A percentile compares a stretch with the other conserved stretches of the same genome.
phyloP scores from a whole-genome alignment of 2,888 invertebrate species.

The Aquatica leii region DNA sequence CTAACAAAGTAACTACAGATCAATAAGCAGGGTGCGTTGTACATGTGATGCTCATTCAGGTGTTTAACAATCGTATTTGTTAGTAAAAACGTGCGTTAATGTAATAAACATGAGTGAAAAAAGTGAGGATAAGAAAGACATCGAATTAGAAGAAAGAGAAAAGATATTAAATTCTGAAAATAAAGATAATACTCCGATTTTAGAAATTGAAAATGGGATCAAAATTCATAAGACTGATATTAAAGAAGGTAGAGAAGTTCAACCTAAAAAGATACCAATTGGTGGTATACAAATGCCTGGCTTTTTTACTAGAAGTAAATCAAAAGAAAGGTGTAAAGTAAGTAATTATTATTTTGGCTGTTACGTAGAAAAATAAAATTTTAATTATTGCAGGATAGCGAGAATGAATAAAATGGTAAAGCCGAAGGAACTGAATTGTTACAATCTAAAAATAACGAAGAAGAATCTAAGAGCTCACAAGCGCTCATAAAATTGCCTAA shows the following conservation, averaged over 20 bases:
- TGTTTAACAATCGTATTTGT: slow-evolving; percentile 2
- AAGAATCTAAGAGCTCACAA: slow-evolving; percentile 55
- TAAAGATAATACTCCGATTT: slow-evolving; percentile 58
- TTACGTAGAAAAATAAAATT: too few species aligned
- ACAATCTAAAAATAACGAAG: slow-evolving; percentile 51
- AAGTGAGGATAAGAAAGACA: slow-evolving; percentile 71
- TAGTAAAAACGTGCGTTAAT: neutral
- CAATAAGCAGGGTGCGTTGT: slow-evolving; percentile 30
- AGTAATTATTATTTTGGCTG: slow-evolving; percentile 16
- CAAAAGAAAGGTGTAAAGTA: slow-evolving; percentile 78
- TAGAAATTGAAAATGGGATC: slow-evolving; percentile 62
- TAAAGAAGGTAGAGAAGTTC: slow-evolving; percentile 76
- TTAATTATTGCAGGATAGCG: slow-evolving; percentile 45
- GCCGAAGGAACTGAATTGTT: slow-evolving; percentile 58
- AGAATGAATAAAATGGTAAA: slow-evolving; percentile 62
- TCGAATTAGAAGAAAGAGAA: too few species aligned
- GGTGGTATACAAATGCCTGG: slow-evolving; percentile 88
- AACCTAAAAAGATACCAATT: slow-evolving; percentile 84
- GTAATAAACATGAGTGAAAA: slow-evolving; percentile 54
- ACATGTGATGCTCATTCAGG: slow-evolving; percentile 1
- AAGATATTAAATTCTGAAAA: slow-evolving; percentile 69
- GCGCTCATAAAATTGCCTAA: slow-evolving; percentile 63
- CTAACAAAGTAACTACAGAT: slow-evolving; percentile 25
- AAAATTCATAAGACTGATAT: slow-evolving; percentile 66
- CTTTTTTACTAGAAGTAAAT: slow-evolving; percentile 80